Evolutionary conservation across 2,113 vertebrate genomes (phyloP).

Genomic region (Bostrychus sinensis): DNA sequence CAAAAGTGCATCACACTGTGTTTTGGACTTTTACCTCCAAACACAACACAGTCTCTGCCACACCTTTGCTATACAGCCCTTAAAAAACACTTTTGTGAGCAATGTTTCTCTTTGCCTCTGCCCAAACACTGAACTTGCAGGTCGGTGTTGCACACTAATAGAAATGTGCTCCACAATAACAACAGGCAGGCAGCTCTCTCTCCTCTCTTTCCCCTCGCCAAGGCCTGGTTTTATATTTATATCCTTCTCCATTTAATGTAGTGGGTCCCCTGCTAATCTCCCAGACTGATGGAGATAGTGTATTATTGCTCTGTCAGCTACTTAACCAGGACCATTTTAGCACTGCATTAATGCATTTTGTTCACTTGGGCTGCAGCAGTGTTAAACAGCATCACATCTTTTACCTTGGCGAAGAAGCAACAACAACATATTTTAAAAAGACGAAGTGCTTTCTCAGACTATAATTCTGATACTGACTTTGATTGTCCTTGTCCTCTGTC

Average conservation of each 20-base stretch:
- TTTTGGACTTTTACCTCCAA: constrained; percentile 8
- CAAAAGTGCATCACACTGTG: too few relatives aligned
- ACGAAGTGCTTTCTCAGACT: constrained; percentile 5
- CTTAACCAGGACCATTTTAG: constrained; percentile 40
- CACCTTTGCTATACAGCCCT: constrained; percentile 7
- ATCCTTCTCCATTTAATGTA: constrained; percentile 33
- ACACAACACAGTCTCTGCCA: neutral
- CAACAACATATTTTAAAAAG: neutral
- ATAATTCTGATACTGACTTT: constrained; percentile 23
- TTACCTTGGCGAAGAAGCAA: constrained; percentile 1
- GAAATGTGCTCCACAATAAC: constrained; percentile 23
- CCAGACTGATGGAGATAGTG: constrained; percentile 40
- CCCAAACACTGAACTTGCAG: constrained; percentile 26
- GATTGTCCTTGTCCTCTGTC: constrained; percentile 52
- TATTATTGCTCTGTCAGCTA: constrained; percentile 49
- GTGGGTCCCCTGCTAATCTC: constrained; percentile 36
- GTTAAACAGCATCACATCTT: constrained; percentile 12
- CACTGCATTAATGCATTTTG: neutral
- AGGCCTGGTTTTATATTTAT: constrained; percentile 27
- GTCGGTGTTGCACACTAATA: constrained; percentile 28
- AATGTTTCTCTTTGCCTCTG: constrained; percentile 13
- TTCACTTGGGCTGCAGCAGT: constrained; percentile 6
- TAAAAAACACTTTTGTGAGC: constrained; percentile 11
- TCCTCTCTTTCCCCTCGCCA: neutral
- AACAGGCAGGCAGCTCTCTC: constrained; percentile 10